Evolutionary conservation across 2,113 vertebrate species (phyloP).

Genomic region (Micronycteris hirsuta): DNA sequence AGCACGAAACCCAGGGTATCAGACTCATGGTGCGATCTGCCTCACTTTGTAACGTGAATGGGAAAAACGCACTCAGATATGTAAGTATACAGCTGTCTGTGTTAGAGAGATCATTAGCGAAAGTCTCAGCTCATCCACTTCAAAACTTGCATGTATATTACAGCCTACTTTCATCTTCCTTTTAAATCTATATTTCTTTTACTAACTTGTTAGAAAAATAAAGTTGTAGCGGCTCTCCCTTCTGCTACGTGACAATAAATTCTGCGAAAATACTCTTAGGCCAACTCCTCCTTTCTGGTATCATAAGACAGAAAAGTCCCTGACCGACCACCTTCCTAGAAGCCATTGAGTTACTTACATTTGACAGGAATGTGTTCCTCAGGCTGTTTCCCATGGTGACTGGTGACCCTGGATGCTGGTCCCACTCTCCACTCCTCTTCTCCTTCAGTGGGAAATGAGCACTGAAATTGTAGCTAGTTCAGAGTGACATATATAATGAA

Average conservation of each 20-base stretch:
- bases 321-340: neutral
- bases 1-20: neutral
- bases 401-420: no score
- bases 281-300: neutral
- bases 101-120: neutral
- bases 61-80: neutral
- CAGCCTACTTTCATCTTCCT: neutral
- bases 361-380: neutral
- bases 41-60: neutral
- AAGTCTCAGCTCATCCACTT: neutral
- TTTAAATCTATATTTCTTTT: neutral
- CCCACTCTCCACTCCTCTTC: neutral
- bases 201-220: neutral
- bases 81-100: neutral
- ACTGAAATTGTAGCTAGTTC: neutral
- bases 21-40: neutral
- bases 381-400: neutral
- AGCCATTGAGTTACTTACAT: neutral
- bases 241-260: neutral
- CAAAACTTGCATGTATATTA: neutral
- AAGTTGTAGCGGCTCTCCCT: neutral
- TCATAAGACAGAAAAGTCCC: neutral
- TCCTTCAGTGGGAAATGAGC: neutral
- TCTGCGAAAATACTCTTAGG: neutral
- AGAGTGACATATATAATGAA: neutral